Evolutionary conservation across 1,140 invertebrate genomes (phyloP), one percentile per base, ranked within the genome.

Genomic region (Stenopsyche tienmushanensis): DNA sequence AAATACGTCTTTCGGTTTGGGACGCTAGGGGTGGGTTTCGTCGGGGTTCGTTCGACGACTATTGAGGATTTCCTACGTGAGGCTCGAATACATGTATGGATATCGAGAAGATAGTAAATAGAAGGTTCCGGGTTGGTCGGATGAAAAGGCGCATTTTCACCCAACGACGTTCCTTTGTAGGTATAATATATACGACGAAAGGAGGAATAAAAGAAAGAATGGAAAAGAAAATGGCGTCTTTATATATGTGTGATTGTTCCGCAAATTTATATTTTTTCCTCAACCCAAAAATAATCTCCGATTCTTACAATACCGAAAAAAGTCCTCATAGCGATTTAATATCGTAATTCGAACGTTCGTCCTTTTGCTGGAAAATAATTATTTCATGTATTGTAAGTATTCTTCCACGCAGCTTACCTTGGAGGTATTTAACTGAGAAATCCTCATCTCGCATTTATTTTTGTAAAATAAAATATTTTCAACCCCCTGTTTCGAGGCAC

Each of bases 101-200:
- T 57, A 63, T 63, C 45, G 29, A 42, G 60, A 58, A 63, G 66
- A 67, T 67, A 58, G 66, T 67, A 49, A 67, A 67, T 63, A 59
- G 60, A 26, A 21, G 53, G 66, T 53, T 39, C 34, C 54, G 60
- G 60, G 60, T 67, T 59, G 55, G 64, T 42, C 39, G 53, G 53
- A 42, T 21, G 52, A 64, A 59, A 62, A 42, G 45, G 45, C 54
- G 59, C 39, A 25, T 24, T 59, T 52, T 49, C 23, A n/a, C 29
- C 17, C 29, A 21, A 17, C 25, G 57, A 45, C 58, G 57, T 66
- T 45, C 17, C 50, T 62, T 59, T 44, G 17, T 59, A n/a, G 21
- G 3, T 17, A 15, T 17, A 21, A 23, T 60, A 42, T 45, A 60
- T 60, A 26, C 57, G 57, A 15, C 42, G 57, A 47, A 60, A 29